Percentiles rank a stretch among this genome's conserved stretches.
phyloP scores from a whole-genome alignment of 2,113 vertebrate genomes.

The Malurus alboscapulatus region DNA sequence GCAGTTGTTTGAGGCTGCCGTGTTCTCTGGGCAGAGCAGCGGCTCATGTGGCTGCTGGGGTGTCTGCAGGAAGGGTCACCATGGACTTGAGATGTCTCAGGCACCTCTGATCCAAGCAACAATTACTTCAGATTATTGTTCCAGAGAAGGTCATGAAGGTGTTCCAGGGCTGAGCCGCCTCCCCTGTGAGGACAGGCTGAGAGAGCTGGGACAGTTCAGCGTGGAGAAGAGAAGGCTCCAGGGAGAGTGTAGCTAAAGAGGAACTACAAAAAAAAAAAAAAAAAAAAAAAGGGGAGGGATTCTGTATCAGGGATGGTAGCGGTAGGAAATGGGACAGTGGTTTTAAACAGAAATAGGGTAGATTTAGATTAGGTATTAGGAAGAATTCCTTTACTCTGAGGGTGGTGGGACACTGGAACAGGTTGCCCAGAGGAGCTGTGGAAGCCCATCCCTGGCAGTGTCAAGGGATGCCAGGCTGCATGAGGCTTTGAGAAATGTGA shows the following conservation, averaged over 20 bases:
- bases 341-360: background rate
- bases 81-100: background rate
- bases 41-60: background rate
- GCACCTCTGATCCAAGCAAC: background rate
- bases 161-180: background rate
- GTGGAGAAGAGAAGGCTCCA: background rate
- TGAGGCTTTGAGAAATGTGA: background rate
- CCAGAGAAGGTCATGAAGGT: background rate
- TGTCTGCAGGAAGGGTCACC: background rate
- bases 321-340: rapidly evolving
- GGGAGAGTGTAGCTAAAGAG: background rate
- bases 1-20: background rate
- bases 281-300: background rate
- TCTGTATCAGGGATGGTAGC: rapidly evolving
- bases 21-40: background rate
- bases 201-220: background rate
- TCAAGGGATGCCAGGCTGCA: background rate
- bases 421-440: background rate
- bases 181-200: rapidly evolving
- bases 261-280: background rate
- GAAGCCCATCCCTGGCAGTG: too few relatives aligned
- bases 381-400: too few relatives aligned
- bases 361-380: background rate
- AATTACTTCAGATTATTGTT: background rate
- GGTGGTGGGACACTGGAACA: background rate